phyloP scores from a whole-genome alignment of 37 sponge, comb jelly and placozoan genomes.

The Hexactinellida sp. region DNA sequence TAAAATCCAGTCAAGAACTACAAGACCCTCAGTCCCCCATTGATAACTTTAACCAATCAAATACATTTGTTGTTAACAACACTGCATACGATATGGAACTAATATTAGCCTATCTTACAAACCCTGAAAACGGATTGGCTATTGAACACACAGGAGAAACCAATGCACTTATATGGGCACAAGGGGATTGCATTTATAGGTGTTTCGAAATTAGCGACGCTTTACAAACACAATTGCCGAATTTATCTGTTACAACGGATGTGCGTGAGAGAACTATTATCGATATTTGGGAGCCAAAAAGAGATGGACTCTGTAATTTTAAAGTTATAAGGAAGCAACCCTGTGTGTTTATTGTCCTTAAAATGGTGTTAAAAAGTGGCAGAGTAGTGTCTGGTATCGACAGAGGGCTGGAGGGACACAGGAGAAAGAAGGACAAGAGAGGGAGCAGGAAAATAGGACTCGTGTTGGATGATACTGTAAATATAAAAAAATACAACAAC shows the following conservation, averaged over 20 bases:
- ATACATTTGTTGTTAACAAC: background rate
- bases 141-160: background rate
- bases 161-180: background rate
- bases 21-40: background rate
- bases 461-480: constrained; percentile 1
- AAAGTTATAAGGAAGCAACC: background rate
- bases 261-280: background rate
- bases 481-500: background rate
- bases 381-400: background rate
- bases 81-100: background rate
- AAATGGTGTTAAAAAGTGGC: background rate
- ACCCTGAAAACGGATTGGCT: background rate
- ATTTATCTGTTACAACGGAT: background rate
- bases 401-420: background rate
- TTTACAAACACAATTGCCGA: background rate
- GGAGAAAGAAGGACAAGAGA: background rate
- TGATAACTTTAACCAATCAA: background rate
- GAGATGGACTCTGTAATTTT: background rate
- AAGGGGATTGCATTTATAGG: background rate
- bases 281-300: background rate
- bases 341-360: background rate
- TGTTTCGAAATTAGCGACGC: background rate
- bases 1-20: background rate
- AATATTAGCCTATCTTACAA: background rate
- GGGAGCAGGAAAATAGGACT: background rate